Evolutionary conservation across 2,113 vertebrate genomes (phyloP), one percentile per base, ranked within the genome.

Genomic region (Opisthocomus hoazin): DNA sequence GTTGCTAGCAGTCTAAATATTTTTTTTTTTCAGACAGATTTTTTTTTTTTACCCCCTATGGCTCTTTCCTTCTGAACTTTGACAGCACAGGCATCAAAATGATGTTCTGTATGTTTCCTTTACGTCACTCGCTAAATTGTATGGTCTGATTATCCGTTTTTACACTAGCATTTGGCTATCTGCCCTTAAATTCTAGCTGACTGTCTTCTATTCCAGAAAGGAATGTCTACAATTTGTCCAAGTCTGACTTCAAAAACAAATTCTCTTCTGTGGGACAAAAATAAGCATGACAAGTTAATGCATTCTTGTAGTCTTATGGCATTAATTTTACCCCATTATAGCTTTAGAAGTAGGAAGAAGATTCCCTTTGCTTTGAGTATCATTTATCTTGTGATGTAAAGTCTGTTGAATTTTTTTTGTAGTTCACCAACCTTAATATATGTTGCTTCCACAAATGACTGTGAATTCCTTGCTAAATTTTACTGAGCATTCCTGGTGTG

Each of bases 181-280:
- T 91, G 83, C 88, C 90, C 53, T 93, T 82, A 64, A 79, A 65
- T 94, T 82, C 45, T 89, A 89, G 32, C 66, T 95, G 82, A 27
- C 54, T 39, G 11, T 92, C 84, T 91, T 87, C 77, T 95, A 34
- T 93, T 94, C 61, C 61, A 76, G 77, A 87, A 93, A 84, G 73
- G 94, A 95, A 95, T 95, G 92, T 93, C 84, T 96, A 89, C 80
- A 91, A 93, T 94, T 94, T 96, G 77, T 91, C 77, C 74, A 94
- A 89, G 76, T 84, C 89, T 92, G 74, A 76, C 65, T 94, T 83
- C 93, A 88, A 77, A 96, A 84, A 74, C 50, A 74, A 86, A 60
- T 84, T 93, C 45, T 90, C 23, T 46, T 87, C 41, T 74, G 73
- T 86, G 69, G 48, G 86, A 66, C 50, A 84, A 80, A 94, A 92